Evolutionary conservation across 2,797 vertebrate genomes (phyloP), one percentile per base, ranked within the genome.

Genomic region (Poecile montanus): DNA sequence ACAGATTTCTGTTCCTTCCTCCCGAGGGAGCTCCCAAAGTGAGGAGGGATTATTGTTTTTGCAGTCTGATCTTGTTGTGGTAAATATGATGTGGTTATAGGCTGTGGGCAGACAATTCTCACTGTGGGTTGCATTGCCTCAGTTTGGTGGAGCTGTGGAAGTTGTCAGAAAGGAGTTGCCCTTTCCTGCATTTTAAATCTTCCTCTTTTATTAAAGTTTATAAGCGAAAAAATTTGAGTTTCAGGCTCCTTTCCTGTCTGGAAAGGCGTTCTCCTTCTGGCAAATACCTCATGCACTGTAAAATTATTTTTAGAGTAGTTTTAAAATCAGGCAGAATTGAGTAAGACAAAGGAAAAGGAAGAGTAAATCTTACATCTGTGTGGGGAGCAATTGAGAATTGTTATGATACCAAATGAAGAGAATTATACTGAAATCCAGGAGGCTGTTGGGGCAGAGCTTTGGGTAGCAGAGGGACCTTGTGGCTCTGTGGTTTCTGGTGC

Each of bases 381-480:
- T 6, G 5, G 23, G 47, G 13, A 78, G 18, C 25, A 67, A 38
- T 4, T 34, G 72, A 80, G 57, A 80, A 62, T 87, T 26, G 27
- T 80, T 82, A 18, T 4, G 44, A 16, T 50, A 20, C 11, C 65
- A 80, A 47, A 47, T 22, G 34, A 60, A 71, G 32, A 71, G 9
- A 85, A 68, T 88, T 74, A 16, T 53, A 25, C 8, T 48, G 34
- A 4, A 26, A 42, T 53, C 10, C 29, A 29, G 85, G 63, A 36
- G 51, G 32, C 30, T 20, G 42, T n/a, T 6, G 17, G 51, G 65
- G 40, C 60, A 91, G 72, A 73, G 44, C 32, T 70, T 7, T 53
- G 51, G 4, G 15, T 13, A 1, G 5, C 1, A 13, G 38, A 57
- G 22, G 18, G 50, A n/a, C 25, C 4, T 3, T 16, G 51, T 26